phyloP scores from a whole-genome alignment of 1,140 invertebrate species.

The Mylabris phalerata region DNA sequence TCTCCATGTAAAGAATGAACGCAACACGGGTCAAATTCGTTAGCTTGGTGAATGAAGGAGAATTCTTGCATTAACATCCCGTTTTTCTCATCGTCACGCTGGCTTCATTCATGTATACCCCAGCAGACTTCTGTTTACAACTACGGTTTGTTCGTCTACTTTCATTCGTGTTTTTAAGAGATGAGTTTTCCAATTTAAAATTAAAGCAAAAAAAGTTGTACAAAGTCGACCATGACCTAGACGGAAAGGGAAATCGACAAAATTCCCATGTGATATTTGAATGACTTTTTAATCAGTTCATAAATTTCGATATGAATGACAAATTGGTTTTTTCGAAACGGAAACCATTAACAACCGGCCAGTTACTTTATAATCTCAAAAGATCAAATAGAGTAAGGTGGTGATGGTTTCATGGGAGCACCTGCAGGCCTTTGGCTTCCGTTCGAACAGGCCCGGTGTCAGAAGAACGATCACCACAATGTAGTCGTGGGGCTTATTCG shows the following conservation, averaged over 20 bases:
- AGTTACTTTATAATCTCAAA: too few relatives aligned
- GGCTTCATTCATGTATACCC: slow-evolving; percentile 6
- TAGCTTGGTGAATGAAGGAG: slow-evolving; percentile 13
- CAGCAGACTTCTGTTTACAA: slow-evolving; percentile 8
- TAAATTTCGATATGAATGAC: too few relatives aligned
- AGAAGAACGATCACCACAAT: too few relatives aligned
- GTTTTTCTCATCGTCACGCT: not conserved
- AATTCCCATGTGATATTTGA: too few relatives aligned
- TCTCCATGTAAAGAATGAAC: not conserved
- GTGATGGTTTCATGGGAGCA: too few relatives aligned
- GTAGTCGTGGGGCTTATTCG: too few relatives aligned
- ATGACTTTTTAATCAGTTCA: too few relatives aligned
- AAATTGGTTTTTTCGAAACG: too few relatives aligned
- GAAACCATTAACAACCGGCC: too few relatives aligned
- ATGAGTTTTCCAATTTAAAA: slow-evolving; percentile 36
- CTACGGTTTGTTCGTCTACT: slow-evolving; percentile 16
- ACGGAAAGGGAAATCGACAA: not conserved
- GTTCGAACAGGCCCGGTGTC: too few relatives aligned
- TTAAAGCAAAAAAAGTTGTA: slow-evolving; percentile 29
- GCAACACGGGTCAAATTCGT: slow-evolving; percentile 11
- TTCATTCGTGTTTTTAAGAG: slow-evolving; percentile 29
- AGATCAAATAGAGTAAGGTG: too few relatives aligned
- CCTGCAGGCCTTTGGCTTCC: too few relatives aligned
- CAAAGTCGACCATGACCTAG: slow-evolving; percentile 32
- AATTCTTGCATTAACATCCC: slow-evolving; percentile 1